Evolutionary conservation across 2,113 vertebrate species (phyloP).

Genomic region (Hippocampus abdominalis): DNA sequence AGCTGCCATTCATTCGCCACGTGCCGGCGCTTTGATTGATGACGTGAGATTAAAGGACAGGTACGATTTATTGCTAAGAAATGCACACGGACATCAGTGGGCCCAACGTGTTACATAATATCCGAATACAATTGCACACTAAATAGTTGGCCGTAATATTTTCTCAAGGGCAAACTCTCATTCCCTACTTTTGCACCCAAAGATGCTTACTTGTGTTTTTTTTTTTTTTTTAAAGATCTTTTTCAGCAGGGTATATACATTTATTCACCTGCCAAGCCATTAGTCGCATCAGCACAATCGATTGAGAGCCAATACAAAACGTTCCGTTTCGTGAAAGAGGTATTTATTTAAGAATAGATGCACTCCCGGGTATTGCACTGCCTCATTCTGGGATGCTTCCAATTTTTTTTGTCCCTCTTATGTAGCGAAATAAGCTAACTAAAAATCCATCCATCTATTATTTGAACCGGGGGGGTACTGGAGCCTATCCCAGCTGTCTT

Average conservation of each 20-base stretch:
- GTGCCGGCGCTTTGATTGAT: too few relatives aligned
- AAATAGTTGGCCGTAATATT: neutral
- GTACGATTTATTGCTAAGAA: too few relatives aligned
- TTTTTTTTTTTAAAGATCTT: neutral
- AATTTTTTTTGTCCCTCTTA: neutral
- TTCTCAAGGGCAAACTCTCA: neutral
- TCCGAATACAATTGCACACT: too few relatives aligned
- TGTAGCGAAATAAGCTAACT: neutral
- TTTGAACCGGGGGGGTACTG: too few relatives aligned
- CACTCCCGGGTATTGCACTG: neutral
- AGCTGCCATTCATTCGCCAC: constrained; percentile 49
- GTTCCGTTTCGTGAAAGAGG: neutral
- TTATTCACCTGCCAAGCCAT: neutral
- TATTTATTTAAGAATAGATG: neutral
- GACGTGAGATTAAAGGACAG: too few relatives aligned
- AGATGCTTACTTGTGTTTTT: neutral
- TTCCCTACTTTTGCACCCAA: neutral
- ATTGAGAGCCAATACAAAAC: neutral
- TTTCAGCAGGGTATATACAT: neutral
- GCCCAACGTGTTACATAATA: too few relatives aligned
- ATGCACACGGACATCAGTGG: too few relatives aligned
- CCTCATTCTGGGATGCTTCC: neutral
- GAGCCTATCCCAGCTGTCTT: too few relatives aligned
- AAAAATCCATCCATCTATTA: too few relatives aligned
- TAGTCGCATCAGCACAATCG: neutral